Evolutionary conservation across 1,140 invertebrate species (phyloP).

Genomic region (Mactra quadrangularis): DNA sequence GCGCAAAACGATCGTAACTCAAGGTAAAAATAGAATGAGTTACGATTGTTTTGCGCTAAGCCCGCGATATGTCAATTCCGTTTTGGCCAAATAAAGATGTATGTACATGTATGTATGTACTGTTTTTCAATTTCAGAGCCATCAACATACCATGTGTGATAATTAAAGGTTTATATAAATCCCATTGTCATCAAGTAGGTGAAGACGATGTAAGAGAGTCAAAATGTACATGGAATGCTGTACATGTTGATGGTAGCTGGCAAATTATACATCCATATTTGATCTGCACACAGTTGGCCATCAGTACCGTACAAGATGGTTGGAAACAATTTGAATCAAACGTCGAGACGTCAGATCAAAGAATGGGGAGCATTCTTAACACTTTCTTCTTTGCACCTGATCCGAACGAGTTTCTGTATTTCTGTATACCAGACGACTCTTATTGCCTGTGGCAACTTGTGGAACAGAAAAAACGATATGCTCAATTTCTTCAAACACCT

Average conservation of each 20-base stretch:
- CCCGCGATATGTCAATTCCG: no score
- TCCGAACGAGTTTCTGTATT: slow-evolving; percentile 61
- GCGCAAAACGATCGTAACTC: no score
- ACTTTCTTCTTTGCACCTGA: slow-evolving; percentile 62
- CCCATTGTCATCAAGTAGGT: slow-evolving; percentile 97
- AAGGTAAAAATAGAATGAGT: no score
- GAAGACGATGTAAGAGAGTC: slow-evolving; percentile 95
- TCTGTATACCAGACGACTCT: slow-evolving; percentile 54
- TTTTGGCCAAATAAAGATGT: no score
- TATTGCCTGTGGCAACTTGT: slow-evolving; percentile 52
- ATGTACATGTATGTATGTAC: slow-evolving; percentile 68
- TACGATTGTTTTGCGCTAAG: no score
- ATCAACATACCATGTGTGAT: slow-evolving; percentile 98
- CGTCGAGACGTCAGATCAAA: neutral
- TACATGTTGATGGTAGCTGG: slow-evolving; percentile 68
- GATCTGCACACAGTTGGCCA: slow-evolving; percentile 54
- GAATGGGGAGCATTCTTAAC: slow-evolving; percentile 21
- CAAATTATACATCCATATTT: slow-evolving; percentile 65
- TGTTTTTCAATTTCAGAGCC: slow-evolving; percentile 87
- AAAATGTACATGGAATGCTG: slow-evolving; percentile 65
- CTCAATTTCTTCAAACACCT: slow-evolving; percentile 34
- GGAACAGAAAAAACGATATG: neutral
- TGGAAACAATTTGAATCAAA: slow-evolving; percentile 39
- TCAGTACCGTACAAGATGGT: slow-evolving; percentile 12
- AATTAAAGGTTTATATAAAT: slow-evolving; percentile 98